These are phyloP conservation scores for Poeciliopsis turrubarensis DNA, from an alignment of 2,113 vertebrate genomes.

Conservation along the genomic window DNA sequence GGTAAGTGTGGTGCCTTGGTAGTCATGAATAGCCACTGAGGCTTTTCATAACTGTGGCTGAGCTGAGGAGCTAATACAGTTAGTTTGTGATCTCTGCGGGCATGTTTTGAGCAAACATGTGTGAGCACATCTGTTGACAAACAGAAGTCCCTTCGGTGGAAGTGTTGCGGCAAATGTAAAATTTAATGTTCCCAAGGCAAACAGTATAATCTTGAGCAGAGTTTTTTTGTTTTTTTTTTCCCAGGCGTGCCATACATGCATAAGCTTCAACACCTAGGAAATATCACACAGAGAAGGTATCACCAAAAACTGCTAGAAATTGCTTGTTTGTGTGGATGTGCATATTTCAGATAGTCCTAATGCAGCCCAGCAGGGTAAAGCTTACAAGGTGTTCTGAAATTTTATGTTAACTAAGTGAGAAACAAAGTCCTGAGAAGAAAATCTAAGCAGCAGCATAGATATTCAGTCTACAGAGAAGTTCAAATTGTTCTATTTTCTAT, in stretches of 20 bases:
- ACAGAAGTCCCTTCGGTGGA: constrained; percentile 41
- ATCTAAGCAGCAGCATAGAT: constrained; percentile 16
- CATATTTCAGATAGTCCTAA: constrained; percentile 44
- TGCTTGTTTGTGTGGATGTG: constrained; percentile 32
- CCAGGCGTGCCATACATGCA: constrained; percentile 39
- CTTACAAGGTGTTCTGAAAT: constrained; percentile 26
- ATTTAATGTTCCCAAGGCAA: constrained; percentile 21
- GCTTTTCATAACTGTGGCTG: not conserved
- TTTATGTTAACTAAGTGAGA: constrained; percentile 33
- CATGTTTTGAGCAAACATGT: not conserved
- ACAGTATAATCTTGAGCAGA: constrained; percentile 17
- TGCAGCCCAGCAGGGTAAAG: constrained; percentile 32
- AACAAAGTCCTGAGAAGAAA: constrained; percentile 27
- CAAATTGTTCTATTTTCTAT: constrained; percentile 37
- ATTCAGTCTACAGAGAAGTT: constrained; percentile 27
- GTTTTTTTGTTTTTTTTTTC: not conserved
- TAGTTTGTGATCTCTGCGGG: constrained; percentile 9
- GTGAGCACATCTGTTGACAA: constrained; percentile 21
- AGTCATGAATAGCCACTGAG: constrained; percentile 45
- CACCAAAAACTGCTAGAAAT: constrained; percentile 13
- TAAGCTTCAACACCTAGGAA: constrained; percentile 29
- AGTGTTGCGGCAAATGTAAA: constrained; percentile 35
- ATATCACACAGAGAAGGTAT: constrained; percentile 28
- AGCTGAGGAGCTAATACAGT: constrained; percentile 30
- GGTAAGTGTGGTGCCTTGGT: constrained; percentile 31